Evolutionary conservation across 2,888 invertebrate genomes (phyloP).

Genomic region (Ypsolopha scabrella): DNA sequence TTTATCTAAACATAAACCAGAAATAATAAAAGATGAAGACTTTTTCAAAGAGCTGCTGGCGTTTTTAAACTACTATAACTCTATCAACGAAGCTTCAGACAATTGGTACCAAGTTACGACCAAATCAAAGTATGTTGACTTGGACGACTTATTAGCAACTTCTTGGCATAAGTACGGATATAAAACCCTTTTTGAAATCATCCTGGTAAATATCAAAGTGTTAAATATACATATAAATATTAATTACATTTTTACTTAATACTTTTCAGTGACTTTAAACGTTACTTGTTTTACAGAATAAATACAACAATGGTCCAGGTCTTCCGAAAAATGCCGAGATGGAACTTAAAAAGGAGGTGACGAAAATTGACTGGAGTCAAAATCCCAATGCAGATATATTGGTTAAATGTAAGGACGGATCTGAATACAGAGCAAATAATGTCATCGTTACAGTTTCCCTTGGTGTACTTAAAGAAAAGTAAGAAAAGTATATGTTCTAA

Average conservation of each 20-base stretch:
- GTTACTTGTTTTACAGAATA: conserved; percentile 1
- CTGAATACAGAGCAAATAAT: conserved; percentile 2
- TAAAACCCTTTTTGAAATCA: conserved; percentile 10
- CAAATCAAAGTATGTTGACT: conserved; percentile 1
- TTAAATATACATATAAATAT: too few species aligned
- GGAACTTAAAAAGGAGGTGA: conserved; percentile 1
- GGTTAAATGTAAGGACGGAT: conserved; percentile 3
- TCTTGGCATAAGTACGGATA: conserved; percentile 10
- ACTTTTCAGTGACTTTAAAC: background rate
- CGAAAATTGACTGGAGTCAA: background rate
- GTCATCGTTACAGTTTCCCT: conserved; percentile 5
- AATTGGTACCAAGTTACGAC: conserved; percentile 7
- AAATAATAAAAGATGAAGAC: conserved; percentile 1
- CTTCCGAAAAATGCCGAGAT: background rate
- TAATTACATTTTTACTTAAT: background rate
- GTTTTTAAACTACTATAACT: background rate
- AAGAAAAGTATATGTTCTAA: background rate
- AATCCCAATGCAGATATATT: background rate
- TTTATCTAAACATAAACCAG: background rate
- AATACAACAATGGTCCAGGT: conserved; percentile 1
- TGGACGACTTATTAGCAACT: conserved; percentile 2
- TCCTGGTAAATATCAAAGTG: conserved; percentile 6
- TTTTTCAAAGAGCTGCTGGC: conserved; percentile 2
- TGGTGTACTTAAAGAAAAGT: conserved; percentile 4
- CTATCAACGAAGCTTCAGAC: conserved; percentile 2